Conservation (phyloP, 1,140 invertebrate species). For the Galendromus occidentalis region DNA sequence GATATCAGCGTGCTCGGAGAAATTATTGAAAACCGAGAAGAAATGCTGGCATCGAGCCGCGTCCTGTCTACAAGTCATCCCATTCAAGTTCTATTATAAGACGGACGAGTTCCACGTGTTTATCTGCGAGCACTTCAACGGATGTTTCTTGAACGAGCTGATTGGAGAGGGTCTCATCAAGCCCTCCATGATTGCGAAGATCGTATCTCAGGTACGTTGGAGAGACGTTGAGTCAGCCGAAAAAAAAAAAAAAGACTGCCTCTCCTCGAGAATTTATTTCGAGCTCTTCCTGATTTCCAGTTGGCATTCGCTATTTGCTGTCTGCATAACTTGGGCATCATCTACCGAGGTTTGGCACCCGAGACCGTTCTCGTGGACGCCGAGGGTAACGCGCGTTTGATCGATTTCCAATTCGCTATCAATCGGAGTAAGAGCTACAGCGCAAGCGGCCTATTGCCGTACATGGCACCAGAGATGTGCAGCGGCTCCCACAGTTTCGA, state of each 20-base stretch:
- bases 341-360: not conserved
- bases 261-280: not conserved
- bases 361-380: not conserved
- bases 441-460: not conserved
- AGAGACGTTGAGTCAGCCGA: not conserved
- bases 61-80: not conserved
- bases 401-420: not conserved
- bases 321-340: not conserved
- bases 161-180: not conserved
- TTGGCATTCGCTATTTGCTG: slow-evolving; percentile 2
- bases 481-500: not conserved
- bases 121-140: not conserved
- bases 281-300: not conserved
- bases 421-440: not conserved
- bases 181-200: not conserved
- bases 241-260: not conserved
- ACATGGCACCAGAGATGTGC: slow-evolving; percentile 4
- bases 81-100: not conserved
- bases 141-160: not conserved
- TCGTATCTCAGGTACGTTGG: not conserved
- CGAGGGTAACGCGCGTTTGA: not conserved
- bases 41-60: slow-evolving; percentile 6
- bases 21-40: not conserved
- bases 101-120: not conserved
- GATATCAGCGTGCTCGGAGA: not conserved